Conservation (phyloP, 2,113 vertebrate species). For the Melanerpes formicivorus region DNA sequence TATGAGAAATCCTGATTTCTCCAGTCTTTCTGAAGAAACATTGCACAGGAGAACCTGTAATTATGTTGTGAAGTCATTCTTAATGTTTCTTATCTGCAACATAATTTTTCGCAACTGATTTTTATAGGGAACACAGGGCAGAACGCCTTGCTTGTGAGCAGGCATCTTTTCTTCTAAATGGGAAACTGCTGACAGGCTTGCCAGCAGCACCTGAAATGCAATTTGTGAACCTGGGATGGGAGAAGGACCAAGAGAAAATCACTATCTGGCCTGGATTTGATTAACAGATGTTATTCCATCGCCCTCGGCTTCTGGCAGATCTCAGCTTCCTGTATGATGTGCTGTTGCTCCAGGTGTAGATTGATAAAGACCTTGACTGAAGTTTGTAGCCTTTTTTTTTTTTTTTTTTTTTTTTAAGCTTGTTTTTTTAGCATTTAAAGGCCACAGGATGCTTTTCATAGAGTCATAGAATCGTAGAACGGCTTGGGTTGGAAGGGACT, state of each 20-base stretch:
- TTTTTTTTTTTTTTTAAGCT: no score
- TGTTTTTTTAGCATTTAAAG: not conserved
- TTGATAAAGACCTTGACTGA: not conserved
- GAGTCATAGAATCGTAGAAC: no score
- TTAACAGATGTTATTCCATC: not conserved
- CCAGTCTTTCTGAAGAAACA: not conserved
- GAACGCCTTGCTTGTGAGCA: not conserved
- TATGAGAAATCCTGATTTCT: not conserved
- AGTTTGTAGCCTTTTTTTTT: not conserved
- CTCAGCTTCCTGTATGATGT: fast-evolving
- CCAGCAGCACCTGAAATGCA: not conserved
- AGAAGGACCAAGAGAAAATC: not conserved
- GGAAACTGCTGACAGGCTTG: not conserved
- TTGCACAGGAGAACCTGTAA: not conserved
- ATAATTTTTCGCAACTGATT: not conserved
- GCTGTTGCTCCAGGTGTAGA: not conserved
- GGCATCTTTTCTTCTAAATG: conserved; percentile 3
- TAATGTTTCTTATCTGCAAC: conserved; percentile 9
- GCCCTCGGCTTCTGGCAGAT: not conserved
- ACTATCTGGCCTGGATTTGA: not conserved
- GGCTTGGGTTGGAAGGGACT: no score
- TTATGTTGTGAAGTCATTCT: not conserved
- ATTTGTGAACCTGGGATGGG: not conserved
- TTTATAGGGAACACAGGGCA: not conserved
- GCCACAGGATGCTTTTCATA: not conserved